Evolutionary conservation across 1,140 invertebrate species (phyloP), one percentile per base, ranked within the genome.

Genomic region (Arion vulgaris): DNA sequence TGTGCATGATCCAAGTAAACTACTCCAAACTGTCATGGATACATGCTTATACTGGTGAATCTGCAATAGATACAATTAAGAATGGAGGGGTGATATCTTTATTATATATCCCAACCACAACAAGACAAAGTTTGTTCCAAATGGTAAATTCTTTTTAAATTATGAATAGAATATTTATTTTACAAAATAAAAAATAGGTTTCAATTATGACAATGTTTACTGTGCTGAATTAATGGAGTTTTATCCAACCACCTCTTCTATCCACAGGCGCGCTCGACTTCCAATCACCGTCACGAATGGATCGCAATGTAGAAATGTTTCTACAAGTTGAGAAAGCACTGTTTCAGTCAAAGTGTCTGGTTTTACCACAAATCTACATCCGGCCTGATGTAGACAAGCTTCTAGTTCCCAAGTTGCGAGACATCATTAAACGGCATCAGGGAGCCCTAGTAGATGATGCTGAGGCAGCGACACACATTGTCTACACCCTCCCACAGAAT

Each of bases 261-360:
- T 51, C 79, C 86, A 15, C 85, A 92, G 88, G 91, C 86, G 41
- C 86, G 92, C 72, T 93, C 83, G 93, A 93, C 86, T 95, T 94
- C 85, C 92, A 96, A 94, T 97, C 96, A 87, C 96, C 96, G 13
- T 96, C 96, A 26, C 94, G 97, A 57, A 95, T 97, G 92, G 97
- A 99, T 90, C 94, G 97, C 83, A 96, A 98, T 89, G 95, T 98
- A 71, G 97, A 99, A 91, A 96, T 99, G 95, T 96, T 98, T 92
- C 95, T 97, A 93, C 95, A 96, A 82, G 96, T 98, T 78, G 97
- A 98, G 92, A 96, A 96, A 87, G 94, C 95, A 0, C 92, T 99
- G 76, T 93, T 97, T 28, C 94, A 95, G 82, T 96, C 95, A 76
- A 96, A 97, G 90, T 95, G 96, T 86, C 94, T 97, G 82, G 94